phyloP scores from a whole-genome alignment of 2,888 invertebrate genomes.

The Dasysyrphus albostriatus region DNA sequence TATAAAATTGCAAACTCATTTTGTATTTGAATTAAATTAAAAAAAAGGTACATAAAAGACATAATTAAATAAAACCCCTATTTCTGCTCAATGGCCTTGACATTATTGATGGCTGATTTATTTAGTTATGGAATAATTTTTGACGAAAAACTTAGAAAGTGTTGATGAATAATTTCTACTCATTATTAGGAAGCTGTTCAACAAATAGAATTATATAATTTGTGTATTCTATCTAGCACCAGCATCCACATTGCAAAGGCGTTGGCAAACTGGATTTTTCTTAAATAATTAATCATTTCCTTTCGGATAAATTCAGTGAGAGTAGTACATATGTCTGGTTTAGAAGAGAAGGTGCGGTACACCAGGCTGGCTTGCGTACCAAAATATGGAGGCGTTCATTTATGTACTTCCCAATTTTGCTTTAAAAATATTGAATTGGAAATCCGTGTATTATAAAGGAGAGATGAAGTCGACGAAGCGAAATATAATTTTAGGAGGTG shows the following conservation, averaged over 20 bases:
- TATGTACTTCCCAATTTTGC: too few relatives aligned
- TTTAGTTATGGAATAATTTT: background rate
- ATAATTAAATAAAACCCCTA: background rate
- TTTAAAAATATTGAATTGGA: too few relatives aligned
- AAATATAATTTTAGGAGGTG: too few relatives aligned
- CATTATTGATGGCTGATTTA: background rate
- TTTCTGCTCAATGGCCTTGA: background rate
- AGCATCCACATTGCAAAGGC: background rate
- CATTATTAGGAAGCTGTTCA: background rate
- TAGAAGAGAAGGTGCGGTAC: background rate
- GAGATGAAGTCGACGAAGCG: too few relatives aligned
- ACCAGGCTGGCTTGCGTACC: background rate
- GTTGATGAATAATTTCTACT: background rate
- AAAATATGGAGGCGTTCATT: too few relatives aligned
- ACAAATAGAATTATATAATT: conserved; percentile 10
- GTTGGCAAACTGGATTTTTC: background rate
- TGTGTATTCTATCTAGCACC: background rate
- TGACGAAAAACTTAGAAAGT: background rate
- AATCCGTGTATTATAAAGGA: too few relatives aligned
- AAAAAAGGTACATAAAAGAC: background rate
- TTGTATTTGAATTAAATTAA: background rate
- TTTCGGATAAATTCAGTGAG: background rate
- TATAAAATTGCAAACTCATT: background rate
- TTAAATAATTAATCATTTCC: background rate
- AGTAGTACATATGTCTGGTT: background rate